phyloP scores from a whole-genome alignment of 2,888 invertebrate species.

The Seladonia tumulorum region DNA sequence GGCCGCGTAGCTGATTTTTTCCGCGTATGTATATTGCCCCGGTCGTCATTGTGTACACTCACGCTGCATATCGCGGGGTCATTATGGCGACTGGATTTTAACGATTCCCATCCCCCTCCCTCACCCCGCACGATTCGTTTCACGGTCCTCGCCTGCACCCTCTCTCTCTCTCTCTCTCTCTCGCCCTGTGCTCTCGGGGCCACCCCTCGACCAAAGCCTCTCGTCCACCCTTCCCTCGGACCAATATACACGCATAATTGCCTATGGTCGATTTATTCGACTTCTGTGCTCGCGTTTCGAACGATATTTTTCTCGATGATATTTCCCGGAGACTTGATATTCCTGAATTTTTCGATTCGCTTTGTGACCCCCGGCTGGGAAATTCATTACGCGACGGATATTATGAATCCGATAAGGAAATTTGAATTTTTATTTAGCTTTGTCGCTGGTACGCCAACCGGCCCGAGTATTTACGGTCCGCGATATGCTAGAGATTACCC shows the following conservation, averaged over 20 bases:
- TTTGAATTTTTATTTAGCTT: not conserved
- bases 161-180: not conserved
- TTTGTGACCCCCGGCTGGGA: not conserved
- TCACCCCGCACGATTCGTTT: not conserved
- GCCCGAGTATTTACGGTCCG: not conserved
- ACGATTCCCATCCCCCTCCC: conserved; percentile 58
- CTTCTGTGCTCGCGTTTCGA: conserved; percentile 33
- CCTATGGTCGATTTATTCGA: conserved; percentile 69
- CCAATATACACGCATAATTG: conserved; percentile 69
- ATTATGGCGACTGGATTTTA: conserved; percentile 72
- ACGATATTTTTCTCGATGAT: conserved; percentile 55
- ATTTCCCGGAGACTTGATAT: conserved; percentile 21
- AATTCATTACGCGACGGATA: conserved; percentile 15
- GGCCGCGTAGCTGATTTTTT: conserved; percentile 72
- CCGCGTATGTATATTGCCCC: conserved; percentile 46
- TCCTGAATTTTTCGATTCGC: not conserved
- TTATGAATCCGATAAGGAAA: conserved; percentile 15
- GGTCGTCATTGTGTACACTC: conserved; percentile 69
- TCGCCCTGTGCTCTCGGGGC: not conserved
- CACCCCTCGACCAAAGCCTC: conserved; percentile 17
- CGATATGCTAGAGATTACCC: not conserved
- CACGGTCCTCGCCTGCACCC: not conserved
- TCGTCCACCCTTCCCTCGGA: conserved; percentile 33
- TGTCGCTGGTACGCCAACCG: not conserved
- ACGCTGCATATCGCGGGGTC: conserved; percentile 64